These are phyloP conservation scores for Lepidochrysops patricia DNA, from an alignment of 2,888 invertebrate species.

Conservation along the genomic window DNA sequence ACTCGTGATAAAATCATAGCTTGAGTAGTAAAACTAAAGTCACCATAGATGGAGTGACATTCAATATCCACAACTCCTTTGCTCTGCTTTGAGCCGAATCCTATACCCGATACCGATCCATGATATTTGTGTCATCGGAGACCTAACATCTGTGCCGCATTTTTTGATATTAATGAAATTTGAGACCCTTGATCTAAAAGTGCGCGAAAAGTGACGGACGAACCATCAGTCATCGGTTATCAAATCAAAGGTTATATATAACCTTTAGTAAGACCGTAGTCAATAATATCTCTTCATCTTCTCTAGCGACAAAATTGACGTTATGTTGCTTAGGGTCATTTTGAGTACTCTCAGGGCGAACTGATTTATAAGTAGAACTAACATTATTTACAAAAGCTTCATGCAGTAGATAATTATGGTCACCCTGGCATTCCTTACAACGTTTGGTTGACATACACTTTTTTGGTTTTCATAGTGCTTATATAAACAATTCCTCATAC, in stretches of 20 bases:
- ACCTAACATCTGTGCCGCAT: conserved; percentile 9
- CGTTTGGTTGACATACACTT: not conserved
- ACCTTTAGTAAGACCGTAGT: conserved; percentile 14
- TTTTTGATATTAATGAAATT: conserved; percentile 15
- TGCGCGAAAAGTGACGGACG: not conserved
- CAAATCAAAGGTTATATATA: too few species aligned
- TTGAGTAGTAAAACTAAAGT: not conserved
- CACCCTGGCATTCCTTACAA: conserved; percentile 3
- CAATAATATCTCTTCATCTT: not conserved
- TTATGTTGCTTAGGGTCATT: conserved; percentile 7
- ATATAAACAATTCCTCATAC: too few species aligned
- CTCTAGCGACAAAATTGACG: conserved; percentile 9
- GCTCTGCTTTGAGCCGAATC: not conserved
- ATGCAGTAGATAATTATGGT: not conserved
- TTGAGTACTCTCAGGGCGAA: too few species aligned
- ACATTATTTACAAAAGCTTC: too few species aligned
- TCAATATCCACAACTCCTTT: not conserved
- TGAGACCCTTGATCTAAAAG: conserved; percentile 15
- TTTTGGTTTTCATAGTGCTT: too few species aligned
- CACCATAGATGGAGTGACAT: not conserved
- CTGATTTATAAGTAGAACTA: too few species aligned
- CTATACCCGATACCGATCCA: conserved; percentile 14
- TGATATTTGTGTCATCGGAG: conserved; percentile 5
- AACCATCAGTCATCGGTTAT: too few species aligned
- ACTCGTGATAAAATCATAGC: not conserved